These are phyloP conservation scores for Mythimna loreyi DNA, from an alignment of 2,888 invertebrate species.

Conservation along the genomic window DNA sequence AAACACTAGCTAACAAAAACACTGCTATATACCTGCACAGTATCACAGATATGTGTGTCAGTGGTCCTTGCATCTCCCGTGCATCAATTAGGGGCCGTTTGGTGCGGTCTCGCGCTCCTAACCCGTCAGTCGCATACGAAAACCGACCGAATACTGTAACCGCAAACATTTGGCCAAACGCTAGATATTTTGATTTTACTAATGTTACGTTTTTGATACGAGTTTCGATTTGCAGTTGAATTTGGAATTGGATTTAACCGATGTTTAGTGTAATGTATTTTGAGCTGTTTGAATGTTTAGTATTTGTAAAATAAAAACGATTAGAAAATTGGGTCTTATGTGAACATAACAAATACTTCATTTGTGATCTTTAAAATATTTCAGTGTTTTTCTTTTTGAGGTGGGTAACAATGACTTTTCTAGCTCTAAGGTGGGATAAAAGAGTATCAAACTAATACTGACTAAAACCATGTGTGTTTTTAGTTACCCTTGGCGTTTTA, in stretches of 20 bases:
- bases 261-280: constrained; percentile 6
- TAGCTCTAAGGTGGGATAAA: too few relatives aligned
- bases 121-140: constrained; percentile 57
- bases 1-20: background rate
- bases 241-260: constrained; percentile 4
- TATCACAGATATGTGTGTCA: constrained; percentile 18
- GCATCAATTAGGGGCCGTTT: constrained; percentile 62
- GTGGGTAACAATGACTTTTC: too few relatives aligned
- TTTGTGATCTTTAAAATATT: too few relatives aligned
- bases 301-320: too few relatives aligned
- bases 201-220: constrained; percentile 43
- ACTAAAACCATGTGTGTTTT: too few relatives aligned
- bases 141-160: constrained; percentile 52
- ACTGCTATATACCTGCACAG: background rate
- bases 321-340: too few relatives aligned
- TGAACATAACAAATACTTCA: too few relatives aligned
- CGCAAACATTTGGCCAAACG: constrained; percentile 56
- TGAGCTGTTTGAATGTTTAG: background rate
- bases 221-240: constrained; percentile 1
- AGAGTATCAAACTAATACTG: too few relatives aligned
- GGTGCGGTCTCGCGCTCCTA: constrained; percentile 58
- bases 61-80: constrained; percentile 40
- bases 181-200: constrained; percentile 59
- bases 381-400: too few relatives aligned
- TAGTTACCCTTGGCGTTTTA: too few relatives aligned